Evolutionary conservation across 2,888 invertebrate species (phyloP).

Genomic region (Netelia inedita): DNA sequence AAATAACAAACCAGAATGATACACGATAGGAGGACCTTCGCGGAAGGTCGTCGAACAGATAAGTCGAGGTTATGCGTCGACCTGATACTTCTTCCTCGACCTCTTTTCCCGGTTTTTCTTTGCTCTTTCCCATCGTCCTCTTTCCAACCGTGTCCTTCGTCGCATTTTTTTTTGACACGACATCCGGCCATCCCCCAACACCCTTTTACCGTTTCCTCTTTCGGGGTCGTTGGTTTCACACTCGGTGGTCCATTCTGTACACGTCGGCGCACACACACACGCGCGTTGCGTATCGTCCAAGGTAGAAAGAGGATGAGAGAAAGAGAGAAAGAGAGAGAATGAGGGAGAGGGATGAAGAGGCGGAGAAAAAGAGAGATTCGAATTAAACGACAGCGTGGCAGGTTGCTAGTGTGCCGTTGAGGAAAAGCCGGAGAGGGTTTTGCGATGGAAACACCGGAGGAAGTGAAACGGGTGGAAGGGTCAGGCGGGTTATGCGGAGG

Average conservation of each 20-base stretch:
- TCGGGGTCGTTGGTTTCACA: slow-evolving; percentile 67
- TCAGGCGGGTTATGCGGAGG: slow-evolving; percentile 8
- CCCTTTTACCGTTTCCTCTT: slow-evolving; percentile 73
- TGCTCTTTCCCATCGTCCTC: slow-evolving; percentile 4
- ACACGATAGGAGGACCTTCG: slow-evolving; percentile 24
- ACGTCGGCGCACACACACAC: slow-evolving; percentile 36
- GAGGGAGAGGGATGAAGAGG: not conserved
- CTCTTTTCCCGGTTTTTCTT: slow-evolving; percentile 13
- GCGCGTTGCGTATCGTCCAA: slow-evolving; percentile 27
- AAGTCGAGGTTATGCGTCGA: slow-evolving; percentile 73
- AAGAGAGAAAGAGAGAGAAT: slow-evolving; percentile 18
- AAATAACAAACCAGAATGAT: slow-evolving; percentile 60
- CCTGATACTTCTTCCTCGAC: slow-evolving; percentile 72
- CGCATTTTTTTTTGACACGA: slow-evolving; percentile 57
- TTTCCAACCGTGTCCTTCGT: slow-evolving; percentile 31
- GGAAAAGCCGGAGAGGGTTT: slow-evolving; percentile 6
- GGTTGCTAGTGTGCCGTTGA: slow-evolving; percentile 1
- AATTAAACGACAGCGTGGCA: not conserved
- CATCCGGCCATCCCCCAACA: slow-evolving; percentile 78
- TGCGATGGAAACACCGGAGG: slow-evolving; percentile 41
- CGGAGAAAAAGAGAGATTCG: not conserved
- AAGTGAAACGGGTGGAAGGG: slow-evolving; percentile 32
- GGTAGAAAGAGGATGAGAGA: not conserved
- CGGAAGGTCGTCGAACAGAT: slow-evolving; percentile 71
- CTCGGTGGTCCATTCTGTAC: slow-evolving; percentile 58